These are phyloP conservation scores for Hydrophis major DNA, from an alignment of 2,797 vertebrate genomes.

Conservation along the genomic window DNA sequence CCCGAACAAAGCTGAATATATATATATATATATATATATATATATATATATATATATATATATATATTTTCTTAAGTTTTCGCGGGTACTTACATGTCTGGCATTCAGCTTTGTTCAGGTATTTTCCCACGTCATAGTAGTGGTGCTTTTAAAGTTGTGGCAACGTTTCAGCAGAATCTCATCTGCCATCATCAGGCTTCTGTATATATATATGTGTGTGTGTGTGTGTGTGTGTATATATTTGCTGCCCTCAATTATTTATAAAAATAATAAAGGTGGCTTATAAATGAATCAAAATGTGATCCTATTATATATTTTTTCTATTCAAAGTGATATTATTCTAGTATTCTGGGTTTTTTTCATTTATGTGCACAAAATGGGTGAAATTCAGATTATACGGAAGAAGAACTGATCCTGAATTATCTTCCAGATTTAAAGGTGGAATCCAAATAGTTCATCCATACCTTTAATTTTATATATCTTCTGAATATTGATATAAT, in stretches of 20 bases:
- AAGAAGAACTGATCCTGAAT: slow-evolving; percentile 1
- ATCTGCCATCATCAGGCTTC: too few relatives aligned
- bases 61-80: too few relatives aligned
- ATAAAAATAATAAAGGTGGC: background rate
- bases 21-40: too few relatives aligned
- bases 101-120: too few relatives aligned
- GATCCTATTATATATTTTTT: background rate
- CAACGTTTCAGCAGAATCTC: too few relatives aligned
- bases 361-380: slow-evolving; percentile 32
- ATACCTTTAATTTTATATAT: background rate
- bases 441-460: background rate
- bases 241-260: background rate
- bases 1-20: too few relatives aligned
- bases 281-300: background rate
- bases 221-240: too few relatives aligned
- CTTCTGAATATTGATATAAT: background rate
- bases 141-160: too few relatives aligned
- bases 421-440: slow-evolving; percentile 6
- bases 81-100: too few relatives aligned
- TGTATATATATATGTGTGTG: too few relatives aligned
- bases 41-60: too few relatives aligned
- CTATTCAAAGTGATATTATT: slow-evolving; percentile 14
- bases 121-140: too few relatives aligned
- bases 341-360: slow-evolving; percentile 1
- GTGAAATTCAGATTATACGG: slow-evolving; percentile 3